A percentile compares a stretch with the other conserved stretches of the same genome.
Conservation (phyloP, 2,888 invertebrate species). For the Melinopterus prodromus region DNA sequence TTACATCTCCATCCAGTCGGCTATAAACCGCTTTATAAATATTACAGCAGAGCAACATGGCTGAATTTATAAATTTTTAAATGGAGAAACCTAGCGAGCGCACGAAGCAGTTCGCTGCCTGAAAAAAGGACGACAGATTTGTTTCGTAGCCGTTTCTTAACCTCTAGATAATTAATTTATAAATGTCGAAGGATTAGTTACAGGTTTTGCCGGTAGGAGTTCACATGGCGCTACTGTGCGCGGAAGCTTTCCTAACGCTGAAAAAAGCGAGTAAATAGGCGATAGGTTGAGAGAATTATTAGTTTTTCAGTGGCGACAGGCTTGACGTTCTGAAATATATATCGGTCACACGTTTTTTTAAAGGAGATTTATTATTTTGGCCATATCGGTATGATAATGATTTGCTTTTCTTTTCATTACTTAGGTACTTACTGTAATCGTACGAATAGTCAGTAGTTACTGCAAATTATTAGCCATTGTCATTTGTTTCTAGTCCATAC, state of each 20-base stretch:
- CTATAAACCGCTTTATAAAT: constrained; percentile 25
- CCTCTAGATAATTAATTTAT: constrained; percentile 22
- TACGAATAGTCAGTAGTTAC: no score
- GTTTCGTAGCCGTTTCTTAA: background rate
- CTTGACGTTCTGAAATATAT: background rate
- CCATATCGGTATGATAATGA: background rate
- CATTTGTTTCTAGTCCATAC: no score
- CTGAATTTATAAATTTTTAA: constrained; percentile 25
- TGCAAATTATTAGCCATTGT: no score
- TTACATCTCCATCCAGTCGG: constrained; percentile 21
- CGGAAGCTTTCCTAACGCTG: background rate
- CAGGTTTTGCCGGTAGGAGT: background rate
- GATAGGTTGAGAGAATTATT: background rate
- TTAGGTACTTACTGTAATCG: background rate
- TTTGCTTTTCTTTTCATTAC: background rate
- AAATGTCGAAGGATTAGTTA: constrained; percentile 4
- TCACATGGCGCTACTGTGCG: background rate
- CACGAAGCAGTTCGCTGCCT: background rate
- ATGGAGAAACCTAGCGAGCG: background rate
- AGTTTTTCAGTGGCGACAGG: background rate
- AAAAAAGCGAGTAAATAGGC: background rate
- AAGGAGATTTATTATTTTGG: background rate
- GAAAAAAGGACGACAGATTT: constrained; percentile 12
- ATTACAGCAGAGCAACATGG: constrained; percentile 17
- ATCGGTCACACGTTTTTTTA: background rate